These are phyloP conservation scores for Phanerotoma sp. DNA, from an alignment of 2,888 invertebrate species.

Conservation along the genomic window DNA sequence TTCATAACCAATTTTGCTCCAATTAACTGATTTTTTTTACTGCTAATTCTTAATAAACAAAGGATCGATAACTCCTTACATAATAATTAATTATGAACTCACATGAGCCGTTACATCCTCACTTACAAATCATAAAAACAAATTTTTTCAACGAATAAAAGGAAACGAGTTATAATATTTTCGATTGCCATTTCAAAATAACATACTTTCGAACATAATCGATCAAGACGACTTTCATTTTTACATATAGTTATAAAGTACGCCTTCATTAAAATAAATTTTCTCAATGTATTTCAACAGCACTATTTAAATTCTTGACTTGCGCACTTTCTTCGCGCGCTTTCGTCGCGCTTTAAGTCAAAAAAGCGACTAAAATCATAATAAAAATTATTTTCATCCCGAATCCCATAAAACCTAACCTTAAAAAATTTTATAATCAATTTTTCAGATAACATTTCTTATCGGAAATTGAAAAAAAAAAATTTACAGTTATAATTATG, in stretches of 20 bases:
- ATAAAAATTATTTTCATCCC: conserved; percentile 8
- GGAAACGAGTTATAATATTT: conserved; percentile 12
- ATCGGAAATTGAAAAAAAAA: no score
- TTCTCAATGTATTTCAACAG: neutral
- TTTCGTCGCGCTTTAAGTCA: conserved; percentile 33
- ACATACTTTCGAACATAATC: conserved; percentile 17
- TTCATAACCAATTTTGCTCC: neutral
- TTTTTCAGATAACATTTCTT: no score
- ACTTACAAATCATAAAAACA: conserved; percentile 8
- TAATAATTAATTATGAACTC: conserved; percentile 1
- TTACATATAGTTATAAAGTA: conserved; percentile 2
- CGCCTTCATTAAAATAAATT: neutral
- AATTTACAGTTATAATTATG: no score
- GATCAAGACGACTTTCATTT: conserved; percentile 22
- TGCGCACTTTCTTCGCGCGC: conserved; percentile 17
- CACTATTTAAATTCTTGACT: conserved; percentile 25
- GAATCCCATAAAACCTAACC: no score
- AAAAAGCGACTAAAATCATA: conserved; percentile 27
- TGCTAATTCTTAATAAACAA: neutral
- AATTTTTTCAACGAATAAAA: no score
- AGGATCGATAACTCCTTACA: neutral
- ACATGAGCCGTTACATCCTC: conserved; percentile 1
- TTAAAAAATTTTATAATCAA: no score
- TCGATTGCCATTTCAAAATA: conserved; percentile 20
- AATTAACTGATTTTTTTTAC: neutral